Conservation (phyloP, 2,888 invertebrate species). For the Imbricaverruca yamaguchii region DNA sequence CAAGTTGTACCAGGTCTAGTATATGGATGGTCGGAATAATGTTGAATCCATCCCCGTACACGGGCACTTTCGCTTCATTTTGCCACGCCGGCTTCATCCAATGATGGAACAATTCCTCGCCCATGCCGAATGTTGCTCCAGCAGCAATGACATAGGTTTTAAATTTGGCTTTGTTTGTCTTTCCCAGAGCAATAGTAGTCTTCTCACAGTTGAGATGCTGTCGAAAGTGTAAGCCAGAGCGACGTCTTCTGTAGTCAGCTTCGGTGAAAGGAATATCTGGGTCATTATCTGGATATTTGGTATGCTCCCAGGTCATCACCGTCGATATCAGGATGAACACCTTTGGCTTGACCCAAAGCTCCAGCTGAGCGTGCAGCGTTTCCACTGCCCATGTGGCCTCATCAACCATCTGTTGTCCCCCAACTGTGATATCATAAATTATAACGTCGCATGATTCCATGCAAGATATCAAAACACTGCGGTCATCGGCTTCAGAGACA, state of each 20-base stretch:
- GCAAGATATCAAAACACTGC: too few species aligned
- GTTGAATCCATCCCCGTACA: constrained; percentile 53
- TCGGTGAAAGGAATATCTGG: constrained; percentile 57
- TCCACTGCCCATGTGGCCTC: constrained; percentile 49
- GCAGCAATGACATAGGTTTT: constrained; percentile 51
- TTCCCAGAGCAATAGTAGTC: constrained; percentile 54
- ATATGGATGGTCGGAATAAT: constrained; percentile 56
- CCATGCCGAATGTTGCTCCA: constrained; percentile 56
- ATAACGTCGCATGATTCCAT: constrained; percentile 50
- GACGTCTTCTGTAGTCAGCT: constrained; percentile 60
- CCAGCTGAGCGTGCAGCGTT: constrained; percentile 39
- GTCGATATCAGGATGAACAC: constrained; percentile 60
- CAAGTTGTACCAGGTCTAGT: constrained; percentile 48
- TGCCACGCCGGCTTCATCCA: constrained; percentile 61
- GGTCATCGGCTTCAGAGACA: too few species aligned
- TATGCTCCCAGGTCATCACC: constrained; percentile 64
- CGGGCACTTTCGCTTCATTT: constrained; percentile 52
- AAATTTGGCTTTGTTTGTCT: constrained; percentile 40
- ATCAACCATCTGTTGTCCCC: constrained; percentile 46
- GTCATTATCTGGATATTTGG: constrained; percentile 54
- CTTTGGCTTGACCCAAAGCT: constrained; percentile 32
- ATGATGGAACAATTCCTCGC: constrained; percentile 53
- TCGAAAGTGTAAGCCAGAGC: constrained; percentile 60
- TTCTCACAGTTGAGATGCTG: constrained; percentile 59
- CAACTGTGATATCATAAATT: constrained; percentile 56